Evolutionary conservation across 2,797 vertebrate genomes (phyloP).

Genomic region (Oophaga sylvatica): DNA sequence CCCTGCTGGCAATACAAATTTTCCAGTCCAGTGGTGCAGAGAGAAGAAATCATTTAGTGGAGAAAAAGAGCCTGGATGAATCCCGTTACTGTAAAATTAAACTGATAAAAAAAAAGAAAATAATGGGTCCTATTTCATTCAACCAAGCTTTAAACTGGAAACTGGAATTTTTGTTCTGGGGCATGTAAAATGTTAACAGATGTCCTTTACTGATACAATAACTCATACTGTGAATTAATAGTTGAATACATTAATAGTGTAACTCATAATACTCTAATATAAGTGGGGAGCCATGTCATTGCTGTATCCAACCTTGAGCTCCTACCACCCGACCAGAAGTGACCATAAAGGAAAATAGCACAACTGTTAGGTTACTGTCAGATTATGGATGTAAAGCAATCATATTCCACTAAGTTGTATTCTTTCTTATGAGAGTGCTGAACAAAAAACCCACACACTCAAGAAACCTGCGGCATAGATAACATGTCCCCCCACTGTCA

Average conservation of each 20-base stretch:
- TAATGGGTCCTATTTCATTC: neutral
- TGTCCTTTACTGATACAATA: neutral
- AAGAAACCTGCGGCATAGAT: neutral
- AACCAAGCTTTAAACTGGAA: neutral
- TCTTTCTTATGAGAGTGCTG: too few species aligned
- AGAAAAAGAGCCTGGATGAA: neutral
- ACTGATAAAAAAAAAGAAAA: neutral
- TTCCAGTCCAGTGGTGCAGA: slow-evolving; percentile 29
- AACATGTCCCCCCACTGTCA: neutral
- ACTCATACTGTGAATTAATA: too few species aligned
- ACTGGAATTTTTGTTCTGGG: neutral
- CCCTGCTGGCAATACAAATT: slow-evolving; percentile 15
- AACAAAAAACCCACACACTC: too few species aligned
- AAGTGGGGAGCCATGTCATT: neutral
- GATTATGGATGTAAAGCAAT: neutral
- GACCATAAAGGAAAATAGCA: neutral
- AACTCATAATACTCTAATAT: neutral
- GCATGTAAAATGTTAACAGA: neutral
- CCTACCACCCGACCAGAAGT: neutral
- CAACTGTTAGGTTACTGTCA: neutral
- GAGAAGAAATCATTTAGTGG: slow-evolving; percentile 10
- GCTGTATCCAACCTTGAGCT: neutral
- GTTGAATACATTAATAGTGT: too few species aligned
- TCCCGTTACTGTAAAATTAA: neutral
- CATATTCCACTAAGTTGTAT: neutral